Base-by-base conservation (phyloP, 2,113 vertebrate genomes). In the Orthonyx spaldingii region DNA sequence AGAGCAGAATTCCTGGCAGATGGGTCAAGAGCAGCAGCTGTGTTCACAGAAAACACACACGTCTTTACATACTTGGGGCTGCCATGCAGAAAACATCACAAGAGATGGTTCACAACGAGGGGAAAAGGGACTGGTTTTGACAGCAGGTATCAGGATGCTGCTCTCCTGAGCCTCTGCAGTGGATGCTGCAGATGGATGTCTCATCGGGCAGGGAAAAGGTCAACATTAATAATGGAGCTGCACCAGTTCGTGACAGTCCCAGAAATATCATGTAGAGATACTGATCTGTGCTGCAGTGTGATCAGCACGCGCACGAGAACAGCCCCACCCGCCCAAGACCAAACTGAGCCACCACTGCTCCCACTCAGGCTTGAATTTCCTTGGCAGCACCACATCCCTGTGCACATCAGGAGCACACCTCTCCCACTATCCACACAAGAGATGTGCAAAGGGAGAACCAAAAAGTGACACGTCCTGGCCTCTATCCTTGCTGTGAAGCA, bases 1-100 rank as follows among this genome's bases (percentile, higher is more conserved):
- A 95, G 96, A 96, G 96, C 96, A 95, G 90, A 94, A 96, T 90
- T 96, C 50, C 94, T 95, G 96, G 94, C 96, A 97, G 94, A 97
- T 94, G 92, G 96, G 96, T 96, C 96, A 96, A 92, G 92, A 96
- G 92, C 79, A 94, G 96, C 96, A 96, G 96, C 93, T 96, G 94
- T 22, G 90, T 39, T 93, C 93, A 75, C 72, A 96, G 90, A 93
- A 92, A 94, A 94, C 92, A 93, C 83, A 88, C 24, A 41, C 56
- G 64, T 90, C 93, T 95, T 84, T 66, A 84, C 85, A 93, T 53
- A 78, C 93, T 93, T 56, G 7, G 57, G 83, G 76, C 27, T 96
- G 88, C 92, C 88, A 81, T 69, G 94, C 42, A 64, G 72, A 92
- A 95, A 96, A 89, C 84, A 81, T 81, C 86, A 46, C 46, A 41